Evolutionary conservation across 2,113 vertebrate species (phyloP).

Genomic region (Heterocephalus glaber): DNA sequence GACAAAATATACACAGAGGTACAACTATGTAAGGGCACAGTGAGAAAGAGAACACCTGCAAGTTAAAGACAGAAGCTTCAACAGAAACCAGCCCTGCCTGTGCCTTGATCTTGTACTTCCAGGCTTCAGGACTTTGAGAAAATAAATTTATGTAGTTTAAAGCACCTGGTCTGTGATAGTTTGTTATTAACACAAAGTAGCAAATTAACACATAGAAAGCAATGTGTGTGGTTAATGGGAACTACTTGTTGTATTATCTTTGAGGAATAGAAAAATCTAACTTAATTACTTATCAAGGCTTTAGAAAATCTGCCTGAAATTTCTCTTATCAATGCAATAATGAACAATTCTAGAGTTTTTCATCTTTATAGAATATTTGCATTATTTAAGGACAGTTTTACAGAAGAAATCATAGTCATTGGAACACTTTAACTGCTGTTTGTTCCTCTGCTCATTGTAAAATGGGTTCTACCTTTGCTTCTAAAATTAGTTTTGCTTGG

Average conservation of each 20-base stretch:
- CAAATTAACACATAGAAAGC: too few relatives aligned
- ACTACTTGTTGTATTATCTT: neutral
- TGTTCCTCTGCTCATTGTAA: neutral
- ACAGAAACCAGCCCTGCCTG: too few relatives aligned
- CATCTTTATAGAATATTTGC: neutral
- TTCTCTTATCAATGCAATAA: neutral
- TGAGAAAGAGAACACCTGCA: too few relatives aligned
- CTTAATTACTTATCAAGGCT: neutral
- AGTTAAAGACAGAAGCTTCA: too few relatives aligned
- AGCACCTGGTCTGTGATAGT: too few relatives aligned
- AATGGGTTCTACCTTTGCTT: neutral
- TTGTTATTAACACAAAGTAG: too few relatives aligned
- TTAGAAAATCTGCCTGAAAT: neutral
- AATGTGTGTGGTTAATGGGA: too few relatives aligned
- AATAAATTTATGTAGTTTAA: too few relatives aligned
- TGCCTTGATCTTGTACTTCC: too few relatives aligned
- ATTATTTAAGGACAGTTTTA: neutral
- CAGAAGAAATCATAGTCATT: neutral
- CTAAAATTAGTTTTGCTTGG: neutral
- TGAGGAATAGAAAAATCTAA: constrained; percentile 15
- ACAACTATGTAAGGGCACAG: too few relatives aligned
- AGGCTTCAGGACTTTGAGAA: too few relatives aligned
- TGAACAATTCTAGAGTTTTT: constrained; percentile 20
- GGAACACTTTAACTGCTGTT: neutral
- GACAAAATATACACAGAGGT: too few relatives aligned